Evolutionary conservation across 2,113 vertebrate genomes (phyloP).

Genomic region (Chloropsis cyanopogon): DNA sequence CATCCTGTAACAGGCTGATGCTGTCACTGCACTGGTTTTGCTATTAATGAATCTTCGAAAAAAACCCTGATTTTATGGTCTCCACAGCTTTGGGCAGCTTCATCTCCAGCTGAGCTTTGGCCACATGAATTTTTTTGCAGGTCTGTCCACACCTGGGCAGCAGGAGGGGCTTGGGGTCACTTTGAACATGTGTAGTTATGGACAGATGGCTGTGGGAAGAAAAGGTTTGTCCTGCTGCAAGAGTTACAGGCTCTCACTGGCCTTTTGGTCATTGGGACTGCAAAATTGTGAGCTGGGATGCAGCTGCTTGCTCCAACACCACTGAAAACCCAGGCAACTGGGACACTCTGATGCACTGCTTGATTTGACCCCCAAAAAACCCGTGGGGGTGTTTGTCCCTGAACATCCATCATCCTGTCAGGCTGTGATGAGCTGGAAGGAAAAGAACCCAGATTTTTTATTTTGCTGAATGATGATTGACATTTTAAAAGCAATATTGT

Average conservation of each 20-base stretch:
- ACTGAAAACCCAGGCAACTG: fast-evolving
- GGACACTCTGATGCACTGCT: neutral
- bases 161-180: neutral
- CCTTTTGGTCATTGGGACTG: fast-evolving
- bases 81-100: neutral
- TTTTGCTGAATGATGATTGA: neutral
- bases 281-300: neutral
- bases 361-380: neutral
- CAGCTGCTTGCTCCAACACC: fast-evolving
- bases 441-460: neutral
- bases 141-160: neutral
- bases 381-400: neutral
- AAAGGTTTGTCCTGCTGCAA: neutral
- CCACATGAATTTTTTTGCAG: neutral
- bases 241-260: neutral
- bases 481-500: neutral
- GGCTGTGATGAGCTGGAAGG: neutral
- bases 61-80: neutral
- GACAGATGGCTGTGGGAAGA: neutral
- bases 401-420: neutral
- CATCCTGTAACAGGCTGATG: neutral
- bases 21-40: neutral
- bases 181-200: neutral
- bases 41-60: neutral
- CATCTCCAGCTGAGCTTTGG: neutral